Percentiles rank a stretch among this genome's conserved stretches.
These are phyloP conservation scores for Actenoides hombroni DNA, from an alignment of 2,113 vertebrate genomes.

Conservation along the genomic window DNA sequence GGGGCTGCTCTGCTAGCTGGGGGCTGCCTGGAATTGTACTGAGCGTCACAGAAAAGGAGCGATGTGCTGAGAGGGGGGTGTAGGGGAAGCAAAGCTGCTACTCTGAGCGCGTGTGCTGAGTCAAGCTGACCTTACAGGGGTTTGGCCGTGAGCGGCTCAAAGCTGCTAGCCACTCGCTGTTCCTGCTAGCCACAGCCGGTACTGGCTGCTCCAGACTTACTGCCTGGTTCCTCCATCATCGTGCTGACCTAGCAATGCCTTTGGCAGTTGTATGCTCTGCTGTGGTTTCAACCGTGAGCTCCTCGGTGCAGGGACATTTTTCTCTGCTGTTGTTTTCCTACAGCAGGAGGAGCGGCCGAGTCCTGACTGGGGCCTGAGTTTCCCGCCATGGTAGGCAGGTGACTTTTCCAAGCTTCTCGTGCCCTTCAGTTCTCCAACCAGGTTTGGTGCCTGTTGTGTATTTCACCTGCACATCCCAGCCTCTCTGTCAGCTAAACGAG, in stretches of 20 bases:
- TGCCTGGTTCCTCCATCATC: background rate
- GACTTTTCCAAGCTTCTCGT: background rate
- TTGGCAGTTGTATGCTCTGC: background rate
- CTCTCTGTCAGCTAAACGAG: background rate
- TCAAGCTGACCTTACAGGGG: background rate
- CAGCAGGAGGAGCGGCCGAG: background rate
- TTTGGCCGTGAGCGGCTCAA: background rate
- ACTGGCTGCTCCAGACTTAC: background rate
- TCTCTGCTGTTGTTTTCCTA: fast-evolving
- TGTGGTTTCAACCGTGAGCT: background rate
- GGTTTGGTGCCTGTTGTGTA: fast-evolving
- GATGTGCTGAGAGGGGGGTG: fast-evolving
- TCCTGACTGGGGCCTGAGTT: fast-evolving
- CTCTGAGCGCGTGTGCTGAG: background rate
- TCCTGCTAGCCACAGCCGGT: background rate
- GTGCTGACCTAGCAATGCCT: background rate
- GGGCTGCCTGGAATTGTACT: background rate
- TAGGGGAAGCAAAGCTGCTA: background rate
- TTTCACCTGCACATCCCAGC: background rate
- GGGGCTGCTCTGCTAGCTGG: background rate
- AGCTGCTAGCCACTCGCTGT: background rate
- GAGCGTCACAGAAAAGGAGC: background rate
- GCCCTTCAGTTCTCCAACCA: background rate
- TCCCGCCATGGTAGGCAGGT: fast-evolving
- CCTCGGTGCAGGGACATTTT: background rate